Evolutionary conservation across 2,113 vertebrate genomes (phyloP), one percentile per base, ranked within the genome.

Genomic region (Gambusia holbrooki): DNA sequence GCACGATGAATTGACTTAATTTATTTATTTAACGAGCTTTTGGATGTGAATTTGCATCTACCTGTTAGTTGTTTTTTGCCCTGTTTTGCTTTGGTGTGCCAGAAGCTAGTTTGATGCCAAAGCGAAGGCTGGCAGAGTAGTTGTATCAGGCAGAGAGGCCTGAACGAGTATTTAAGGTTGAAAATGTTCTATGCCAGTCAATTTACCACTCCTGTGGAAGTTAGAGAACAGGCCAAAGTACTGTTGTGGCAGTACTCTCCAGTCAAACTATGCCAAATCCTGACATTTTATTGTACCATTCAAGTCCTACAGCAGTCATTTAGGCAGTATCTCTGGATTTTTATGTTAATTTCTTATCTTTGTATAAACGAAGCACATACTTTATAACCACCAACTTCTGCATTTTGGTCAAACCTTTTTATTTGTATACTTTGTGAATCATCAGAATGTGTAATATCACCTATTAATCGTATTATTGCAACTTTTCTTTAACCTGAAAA

Each of bases 31-130:
- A 27, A 27, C 27, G 27, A 27, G 27, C 69, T 72, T 71, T 63
- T 82, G 80, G 77, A 80, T 77, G 67, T 76, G 63, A 69, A 74
- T 80, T 65, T 67, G 66, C 77, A 70, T 81, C 69, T 32, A 63
- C 48, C 62, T 51, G 48, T 61, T 71, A 71, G 79, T 77, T 71
- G 33, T 69, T 35, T 68, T 74, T 0, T 27, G 15, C 37, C 37
- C 30, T 22, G 1, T 29, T 72, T 73, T 74, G 51, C 83, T 84
- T 89, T 82, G 62, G 76, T 82, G 42, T 60, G 29, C 89, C 85
- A 89, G 74, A 45, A 88, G 87, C 83, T 84, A 68, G 71, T 85
- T 88, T 71, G 79, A 86, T 77, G 82, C 77, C 84, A 84, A 85
- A 81, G 75, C 71, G 61, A 76, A 66, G 75, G 68, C 80, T 92